These are phyloP conservation scores for Rachycentron canadum DNA, from an alignment of 2,797 vertebrate genomes.

Conservation along the genomic window DNA sequence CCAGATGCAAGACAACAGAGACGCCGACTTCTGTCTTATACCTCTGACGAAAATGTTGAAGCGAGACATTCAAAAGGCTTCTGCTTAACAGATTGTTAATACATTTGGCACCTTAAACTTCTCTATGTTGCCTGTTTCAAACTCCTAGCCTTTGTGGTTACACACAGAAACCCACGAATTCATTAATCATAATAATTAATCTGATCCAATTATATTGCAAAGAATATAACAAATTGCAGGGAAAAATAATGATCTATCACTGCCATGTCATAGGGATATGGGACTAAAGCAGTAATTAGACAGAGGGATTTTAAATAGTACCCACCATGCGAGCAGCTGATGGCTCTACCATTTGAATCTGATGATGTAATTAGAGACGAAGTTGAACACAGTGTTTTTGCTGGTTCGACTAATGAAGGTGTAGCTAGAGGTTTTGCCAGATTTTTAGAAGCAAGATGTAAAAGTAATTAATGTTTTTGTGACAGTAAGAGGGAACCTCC, in stretches of 20 bases:
- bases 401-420: constrained; percentile 88
- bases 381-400: constrained; percentile 87
- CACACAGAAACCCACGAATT: constrained; percentile 89
- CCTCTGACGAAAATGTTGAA: constrained; percentile 21
- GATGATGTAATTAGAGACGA: constrained; percentile 95
- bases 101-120: constrained; percentile 90
- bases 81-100: constrained; percentile 80
- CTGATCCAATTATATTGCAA: constrained; percentile 99
- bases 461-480: constrained; percentile 64
- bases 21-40: neutral
- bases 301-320: constrained; percentile 92
- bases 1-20: neutral
- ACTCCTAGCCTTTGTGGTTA: constrained; percentile 93
- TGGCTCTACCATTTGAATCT: constrained; percentile 89
- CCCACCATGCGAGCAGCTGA: constrained; percentile 88
- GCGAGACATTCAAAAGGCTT: constrained; percentile 81
- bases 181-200: constrained; percentile 99
- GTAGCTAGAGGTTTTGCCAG: constrained; percentile 60
- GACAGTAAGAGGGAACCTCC: constrained; percentile 27
- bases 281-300: constrained; percentile 99
- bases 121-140: constrained; percentile 90
- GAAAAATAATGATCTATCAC: constrained; percentile 99
- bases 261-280: constrained; percentile 93
- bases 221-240: constrained; percentile 99
- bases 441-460: constrained; percentile 61